These are phyloP conservation scores for Aphyosemion australe DNA, from an alignment of 2,113 vertebrate species.

Conservation along the genomic window DNA sequence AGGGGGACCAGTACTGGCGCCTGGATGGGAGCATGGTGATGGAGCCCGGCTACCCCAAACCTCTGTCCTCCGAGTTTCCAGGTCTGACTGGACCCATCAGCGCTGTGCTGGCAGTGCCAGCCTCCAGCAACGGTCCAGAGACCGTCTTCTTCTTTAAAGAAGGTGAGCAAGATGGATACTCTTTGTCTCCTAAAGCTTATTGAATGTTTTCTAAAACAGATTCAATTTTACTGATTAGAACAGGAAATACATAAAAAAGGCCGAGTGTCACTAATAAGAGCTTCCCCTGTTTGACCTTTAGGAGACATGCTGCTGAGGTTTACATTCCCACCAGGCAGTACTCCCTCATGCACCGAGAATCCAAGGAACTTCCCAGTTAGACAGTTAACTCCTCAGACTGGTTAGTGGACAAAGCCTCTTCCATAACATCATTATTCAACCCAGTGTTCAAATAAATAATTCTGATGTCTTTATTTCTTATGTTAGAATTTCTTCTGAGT, in stretches of 20 bases:
- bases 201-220: neutral
- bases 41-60: slow-evolving; percentile 86
- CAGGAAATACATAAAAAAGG: neutral
- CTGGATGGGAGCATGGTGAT: slow-evolving; percentile 82
- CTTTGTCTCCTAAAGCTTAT: neutral
- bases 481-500: slow-evolving; percentile 72
- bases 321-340: slow-evolving; percentile 78
- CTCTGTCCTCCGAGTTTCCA: slow-evolving; percentile 84
- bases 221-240: too few relatives aligned
- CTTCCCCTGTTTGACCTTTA: slow-evolving; percentile 41
- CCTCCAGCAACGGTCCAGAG: slow-evolving; percentile 80
- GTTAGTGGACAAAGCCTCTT: slow-evolving; percentile 12
- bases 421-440: too few relatives aligned
- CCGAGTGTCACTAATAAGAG: neutral
- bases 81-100: slow-evolving; percentile 84
- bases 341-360: slow-evolving; percentile 71
- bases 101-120: slow-evolving; percentile 83
- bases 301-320: slow-evolving; percentile 87
- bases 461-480: neutral
- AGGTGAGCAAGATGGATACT: slow-evolving; percentile 66
- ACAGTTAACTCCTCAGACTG: slow-evolving; percentile 9
- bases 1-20: slow-evolving; percentile 89
- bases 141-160: slow-evolving; percentile 89
- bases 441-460: neutral
- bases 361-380: slow-evolving; percentile 13